Base-by-base conservation (phyloP, 2,113 vertebrate genomes). In the Triplophysa rosa region DNA sequence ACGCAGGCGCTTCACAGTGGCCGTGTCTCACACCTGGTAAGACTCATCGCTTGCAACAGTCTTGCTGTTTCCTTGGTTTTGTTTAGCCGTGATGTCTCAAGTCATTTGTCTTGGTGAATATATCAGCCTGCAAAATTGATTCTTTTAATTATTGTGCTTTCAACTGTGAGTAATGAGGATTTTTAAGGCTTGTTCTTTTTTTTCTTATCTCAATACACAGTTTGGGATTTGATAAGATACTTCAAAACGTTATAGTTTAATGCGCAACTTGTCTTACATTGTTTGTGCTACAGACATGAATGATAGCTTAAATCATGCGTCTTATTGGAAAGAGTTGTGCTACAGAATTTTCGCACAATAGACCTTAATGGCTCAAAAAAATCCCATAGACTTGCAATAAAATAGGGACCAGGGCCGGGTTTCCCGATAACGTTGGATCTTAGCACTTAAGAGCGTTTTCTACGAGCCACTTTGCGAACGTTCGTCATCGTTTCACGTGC, bases 11-110 rank as follows among this genome's bases (percentile, higher is more conserved):
- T 98, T 97, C 84, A 96, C 95, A 0, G 93, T 97, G 87, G 95
- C 95, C 0, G 93, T 97, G 86, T 94, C 95, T 21, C 94, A 97
- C 84, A 94, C 93, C 3, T 96, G 95, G 94, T 95, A 94, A 95
- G 87, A 69, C n/a, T 67, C 61, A 24, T 16, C 23, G 47, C 66
- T 56, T 71, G 71, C 47, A 33, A 65, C 37, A 24, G 21, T 24
- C 10, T 65, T 21, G 42, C 61, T 54, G 45, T 40, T 23, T 47
- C 72, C 59, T 63, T 63, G 14, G 29, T 63, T 63, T 13, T 26
- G 45, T 24, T 61, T 9, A 45, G 14, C 11, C 54, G 33, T 73
- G n/a, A 24, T 58, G 16, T 17, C 13, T 4, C 45, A 52, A 52
- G 49, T 17, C 49, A 17, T 52, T 17, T 52, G 49, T 14, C 49